phyloP scores from a whole-genome alignment of 2,888 invertebrate species.

The Furcula furcula region DNA sequence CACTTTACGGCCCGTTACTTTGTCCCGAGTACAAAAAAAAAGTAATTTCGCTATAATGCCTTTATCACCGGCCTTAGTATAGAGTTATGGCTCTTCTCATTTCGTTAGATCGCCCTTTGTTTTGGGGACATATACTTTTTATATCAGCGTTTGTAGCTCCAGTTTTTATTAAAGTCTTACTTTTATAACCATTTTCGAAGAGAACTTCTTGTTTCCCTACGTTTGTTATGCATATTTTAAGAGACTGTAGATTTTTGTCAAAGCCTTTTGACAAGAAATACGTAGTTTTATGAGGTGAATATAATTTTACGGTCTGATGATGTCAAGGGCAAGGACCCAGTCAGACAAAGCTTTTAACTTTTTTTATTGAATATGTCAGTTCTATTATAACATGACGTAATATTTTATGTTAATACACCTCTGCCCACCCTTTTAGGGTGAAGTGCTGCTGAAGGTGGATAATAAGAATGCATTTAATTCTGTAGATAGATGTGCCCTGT shows the following conservation, averaged over 20 bases:
- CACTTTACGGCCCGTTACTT: conserved; percentile 45
- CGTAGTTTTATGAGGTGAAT: no score
- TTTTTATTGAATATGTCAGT: no score
- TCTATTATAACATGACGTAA: no score
- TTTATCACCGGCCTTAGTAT: conserved; percentile 51
- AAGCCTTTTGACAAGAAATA: no score
- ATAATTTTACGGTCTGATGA: no score
- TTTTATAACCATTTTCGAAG: conserved; percentile 7
- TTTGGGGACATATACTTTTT: conserved; percentile 35
- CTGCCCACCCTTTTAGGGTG: no score
- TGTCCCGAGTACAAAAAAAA: conserved; percentile 47
- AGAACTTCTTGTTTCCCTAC: conserved; percentile 4
- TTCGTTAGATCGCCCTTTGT: conserved; percentile 48
- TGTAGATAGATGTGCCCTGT: no score
- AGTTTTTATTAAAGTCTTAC: conserved; percentile 14
- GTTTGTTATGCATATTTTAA: conserved; percentile 9
- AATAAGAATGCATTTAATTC: no score
- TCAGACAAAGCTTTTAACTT: no score
- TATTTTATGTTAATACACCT: no score
- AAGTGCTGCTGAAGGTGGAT: no score
- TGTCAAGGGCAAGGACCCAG: no score
- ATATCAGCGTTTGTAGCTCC: conserved; percentile 27
- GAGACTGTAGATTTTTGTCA: neutral
- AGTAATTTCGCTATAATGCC: conserved; percentile 55
- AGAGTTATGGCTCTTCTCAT: conserved; percentile 49